Evolutionary conservation across 2,113 vertebrate genomes (phyloP).

Genomic region (Tyrannus savana): DNA sequence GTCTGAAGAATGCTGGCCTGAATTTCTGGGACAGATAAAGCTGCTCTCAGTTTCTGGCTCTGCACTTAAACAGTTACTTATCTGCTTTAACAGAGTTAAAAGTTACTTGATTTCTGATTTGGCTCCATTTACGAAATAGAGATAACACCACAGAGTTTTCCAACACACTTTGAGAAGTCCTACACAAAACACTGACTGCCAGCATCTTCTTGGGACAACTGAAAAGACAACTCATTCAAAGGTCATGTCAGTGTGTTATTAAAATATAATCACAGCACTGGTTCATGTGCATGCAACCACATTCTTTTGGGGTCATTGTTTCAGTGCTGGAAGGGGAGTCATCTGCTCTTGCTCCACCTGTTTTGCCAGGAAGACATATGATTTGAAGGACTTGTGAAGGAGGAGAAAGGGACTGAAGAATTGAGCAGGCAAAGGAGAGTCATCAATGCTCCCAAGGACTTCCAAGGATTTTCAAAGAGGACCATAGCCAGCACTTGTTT

Average conservation of each 20-base stretch:
- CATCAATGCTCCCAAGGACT: neutral
- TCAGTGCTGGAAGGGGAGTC: neutral
- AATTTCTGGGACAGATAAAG: neutral
- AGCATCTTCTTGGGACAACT: neutral
- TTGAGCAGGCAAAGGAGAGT: neutral
- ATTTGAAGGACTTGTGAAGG: neutral
- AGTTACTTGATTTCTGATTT: neutral
- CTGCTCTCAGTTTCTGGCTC: neutral
- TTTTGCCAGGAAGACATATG: fast-evolving
- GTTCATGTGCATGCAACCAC: neutral
- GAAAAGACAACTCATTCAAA: neutral
- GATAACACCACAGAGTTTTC: neutral
- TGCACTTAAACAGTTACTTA: neutral
- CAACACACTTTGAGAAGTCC: neutral
- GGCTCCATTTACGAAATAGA: neutral
- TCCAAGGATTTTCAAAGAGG: neutral
- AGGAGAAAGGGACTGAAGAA: neutral
- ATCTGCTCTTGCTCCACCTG: neutral
- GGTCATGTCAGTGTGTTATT: neutral
- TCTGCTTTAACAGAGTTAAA: neutral
- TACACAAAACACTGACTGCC: neutral
- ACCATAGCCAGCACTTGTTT: neutral
- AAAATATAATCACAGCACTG: neutral
- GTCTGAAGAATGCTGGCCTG: neutral
- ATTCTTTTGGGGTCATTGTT: constrained; percentile 23